phyloP scores from a whole-genome alignment of 64 coral and sea anemone genomes.

The Dendronephthya gigantea region DNA sequence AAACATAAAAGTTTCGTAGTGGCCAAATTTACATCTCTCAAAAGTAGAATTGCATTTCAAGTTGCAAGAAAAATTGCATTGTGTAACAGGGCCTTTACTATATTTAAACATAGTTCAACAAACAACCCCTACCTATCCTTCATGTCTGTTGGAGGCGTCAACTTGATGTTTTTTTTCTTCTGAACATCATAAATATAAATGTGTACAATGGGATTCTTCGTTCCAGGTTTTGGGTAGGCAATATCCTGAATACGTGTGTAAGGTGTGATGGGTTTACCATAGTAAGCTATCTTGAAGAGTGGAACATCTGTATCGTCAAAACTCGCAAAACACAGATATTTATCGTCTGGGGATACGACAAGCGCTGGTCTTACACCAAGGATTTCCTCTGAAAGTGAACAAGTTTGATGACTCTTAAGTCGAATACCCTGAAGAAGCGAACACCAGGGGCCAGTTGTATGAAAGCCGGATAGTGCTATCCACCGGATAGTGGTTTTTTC shows the following conservation, averaged over 20 bases:
- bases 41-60: no score
- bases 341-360: constrained; percentile 38
- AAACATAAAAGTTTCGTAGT: no score
- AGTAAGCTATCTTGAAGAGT: constrained; percentile 36
- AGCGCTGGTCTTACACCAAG: constrained; percentile 30
- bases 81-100: no score
- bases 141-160: constrained; percentile 14
- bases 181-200: constrained; percentile 32
- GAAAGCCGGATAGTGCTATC: no score
- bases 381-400: constrained; percentile 49
- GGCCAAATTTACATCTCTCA: no score
- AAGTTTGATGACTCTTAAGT: no score
- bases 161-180: background rate
- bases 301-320: constrained; percentile 48
- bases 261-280: constrained; percentile 18
- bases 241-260: constrained; percentile 49
- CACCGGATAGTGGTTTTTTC: no score
- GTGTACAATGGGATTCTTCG: constrained; percentile 30
- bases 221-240: constrained; percentile 62
- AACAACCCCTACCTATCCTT: constrained; percentile 12
- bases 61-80: no score
- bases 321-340: constrained; percentile 30
- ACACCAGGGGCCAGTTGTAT: no score
- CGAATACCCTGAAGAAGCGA: no score
- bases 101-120: no score